Evolutionary conservation across 2,113 vertebrate species (phyloP), one percentile per base, ranked within the genome.

Genomic region (Sclerurus mexicanus): DNA sequence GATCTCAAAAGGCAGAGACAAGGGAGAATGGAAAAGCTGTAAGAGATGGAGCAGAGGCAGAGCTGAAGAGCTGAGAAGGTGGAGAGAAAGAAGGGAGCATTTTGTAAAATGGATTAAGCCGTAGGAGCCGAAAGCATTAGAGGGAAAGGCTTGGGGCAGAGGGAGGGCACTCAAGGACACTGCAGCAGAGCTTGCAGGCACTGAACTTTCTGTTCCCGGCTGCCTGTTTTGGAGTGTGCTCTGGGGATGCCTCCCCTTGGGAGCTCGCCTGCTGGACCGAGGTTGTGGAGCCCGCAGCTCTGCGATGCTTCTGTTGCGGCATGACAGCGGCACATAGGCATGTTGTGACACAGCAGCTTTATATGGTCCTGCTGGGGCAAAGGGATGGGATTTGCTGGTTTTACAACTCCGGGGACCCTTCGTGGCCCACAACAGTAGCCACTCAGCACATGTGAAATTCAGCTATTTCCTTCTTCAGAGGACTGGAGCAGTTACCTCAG

Each of bases 161-260:
- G 56, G 56, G 96, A 97, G 95, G 94, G 92, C 96, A 96, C 76
- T 78, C 96, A 90, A 97, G 97, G 97, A 97, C 97, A 95, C 94
- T 75, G 96, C 94, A 94, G 95, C 90, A 73, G 73, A 86, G 71
- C 81, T 80, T 77, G 49, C 88, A 68, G 83, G 77, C 46, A 2
- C 84, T 94, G 95, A 96, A 96, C 96, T 96, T 66, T 94, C 62
- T 95, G 93, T 97, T 96, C 95, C 89, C 17, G 2, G 49, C 94
- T 96, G 97, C 95, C 92, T 87, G 67, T 85, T 93, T 93, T 91
- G 92, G 87, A 97, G 42, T n/a, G 22, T 39, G 85, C 77, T 85
- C 90, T 87, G 95, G 95, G 93, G 87, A 87, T 96, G 93, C 90
- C 90, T 90, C 39, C 90, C 78, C 92, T 90, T 68, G 93, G 93